These are phyloP conservation scores for Camponotus fellah DNA, from an alignment of 2,888 invertebrate genomes.

Conservation along the genomic window DNA sequence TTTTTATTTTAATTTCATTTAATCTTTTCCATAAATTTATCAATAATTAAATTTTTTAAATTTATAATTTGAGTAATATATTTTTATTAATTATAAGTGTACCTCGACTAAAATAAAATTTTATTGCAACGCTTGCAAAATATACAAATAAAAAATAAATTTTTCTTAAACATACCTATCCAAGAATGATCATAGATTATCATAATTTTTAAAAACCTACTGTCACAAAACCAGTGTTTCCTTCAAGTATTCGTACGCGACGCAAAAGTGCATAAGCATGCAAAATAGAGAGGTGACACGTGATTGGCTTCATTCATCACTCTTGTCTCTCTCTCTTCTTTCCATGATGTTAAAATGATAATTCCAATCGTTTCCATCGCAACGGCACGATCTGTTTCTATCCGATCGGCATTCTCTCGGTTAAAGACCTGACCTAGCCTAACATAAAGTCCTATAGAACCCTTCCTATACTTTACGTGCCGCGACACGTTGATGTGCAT, in stretches of 20 bases:
- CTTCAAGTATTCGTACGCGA: not conserved
- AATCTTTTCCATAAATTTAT: not conserved
- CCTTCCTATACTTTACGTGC: slow-evolving; percentile 67
- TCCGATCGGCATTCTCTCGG: slow-evolving; percentile 73
- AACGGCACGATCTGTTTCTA: slow-evolving; percentile 61
- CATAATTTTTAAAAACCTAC: not conserved
- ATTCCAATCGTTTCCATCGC: slow-evolving; percentile 60
- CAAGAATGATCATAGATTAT: not conserved
- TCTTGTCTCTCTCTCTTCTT: slow-evolving; percentile 31
- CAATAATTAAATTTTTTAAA: not conserved
- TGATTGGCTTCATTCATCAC: slow-evolving; percentile 58
- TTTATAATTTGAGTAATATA: not conserved
- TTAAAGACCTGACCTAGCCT: slow-evolving; percentile 79
- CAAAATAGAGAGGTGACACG: slow-evolving; percentile 44
- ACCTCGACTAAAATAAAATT: not conserved
- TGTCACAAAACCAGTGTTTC: not conserved
- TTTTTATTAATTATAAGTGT: not conserved
- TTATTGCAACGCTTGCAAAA: not conserved
- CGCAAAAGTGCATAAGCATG: not conserved
- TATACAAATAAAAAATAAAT: not conserved
- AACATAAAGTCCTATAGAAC: slow-evolving; percentile 70
- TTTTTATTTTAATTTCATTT: too few species aligned
- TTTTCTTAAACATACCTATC: not conserved
- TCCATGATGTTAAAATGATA: slow-evolving; percentile 66
- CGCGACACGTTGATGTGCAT: slow-evolving; percentile 45